Base-by-base conservation (phyloP, 2,113 vertebrate species). In the Tyto alba region DNA sequence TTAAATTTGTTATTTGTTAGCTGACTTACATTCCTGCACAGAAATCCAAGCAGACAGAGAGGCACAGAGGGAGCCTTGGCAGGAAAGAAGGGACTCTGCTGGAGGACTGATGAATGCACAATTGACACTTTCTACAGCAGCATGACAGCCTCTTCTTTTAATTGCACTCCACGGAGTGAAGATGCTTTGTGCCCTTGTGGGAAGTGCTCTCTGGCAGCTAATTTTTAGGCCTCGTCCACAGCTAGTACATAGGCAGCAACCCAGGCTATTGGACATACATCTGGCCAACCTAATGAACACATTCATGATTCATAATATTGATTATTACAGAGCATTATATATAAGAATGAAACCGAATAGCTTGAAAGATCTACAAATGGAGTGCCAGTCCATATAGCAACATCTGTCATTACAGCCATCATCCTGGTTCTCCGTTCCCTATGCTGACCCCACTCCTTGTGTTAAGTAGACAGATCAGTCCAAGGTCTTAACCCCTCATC, bases 51-150 rank as follows among this genome's bases (percentile, higher is more conserved):
- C 77, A 90, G 25, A 50, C 75, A 88, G 71, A 62, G 78, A 26
- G 73, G 72, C 79, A 86, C 85, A 74, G 34, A 62, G 75, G 50
- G 67, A 96, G 64, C 68, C 82, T 83, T 92, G 93, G 93, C 95
- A 94, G 85, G 85, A 66, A 3, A 22, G 52, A 47, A 21, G 93
- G 50, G 63, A 3, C 83, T 62, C 71, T 91, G 69, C 79, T 40
- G 22, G 52, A 84, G 34, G 15, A 81, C 68, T 75, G 60, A 43
- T 92, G 90, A 87, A 92, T 92, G 72, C 72, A 94, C 86, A 78
- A 53, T 56, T 38, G 57, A 68, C 0, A 22, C 62, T 89, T 89
- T 82, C 86, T 60, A 36, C 76, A 63, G 2, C 82, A 81, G 79
- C 76, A 48, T 3, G 16, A 60, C 0, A 1, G 38, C 43, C 80